Evolutionary conservation across 1,140 invertebrate genomes (phyloP).

Genomic region (Halictus rubicundus): DNA sequence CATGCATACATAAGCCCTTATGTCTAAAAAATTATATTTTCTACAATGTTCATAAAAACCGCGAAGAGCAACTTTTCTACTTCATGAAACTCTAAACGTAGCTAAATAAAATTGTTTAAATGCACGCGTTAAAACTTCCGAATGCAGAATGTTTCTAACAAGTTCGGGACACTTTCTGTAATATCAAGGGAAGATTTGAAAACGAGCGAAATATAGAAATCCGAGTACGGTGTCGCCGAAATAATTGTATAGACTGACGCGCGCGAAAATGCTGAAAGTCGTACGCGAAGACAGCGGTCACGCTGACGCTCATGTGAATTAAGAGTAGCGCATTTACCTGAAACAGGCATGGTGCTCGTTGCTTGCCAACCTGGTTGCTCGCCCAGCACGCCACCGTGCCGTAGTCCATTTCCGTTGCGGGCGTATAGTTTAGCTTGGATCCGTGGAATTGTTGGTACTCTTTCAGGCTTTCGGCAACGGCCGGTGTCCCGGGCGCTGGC

Average conservation of each 20-base stretch:
- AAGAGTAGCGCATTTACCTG: constrained; percentile 81
- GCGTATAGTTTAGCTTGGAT: constrained; percentile 91
- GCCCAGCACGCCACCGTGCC: constrained; percentile 93
- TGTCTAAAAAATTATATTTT: too few relatives aligned
- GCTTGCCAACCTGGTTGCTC: constrained; percentile 89
- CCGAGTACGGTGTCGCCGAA: not conserved
- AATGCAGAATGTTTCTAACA: too few relatives aligned
- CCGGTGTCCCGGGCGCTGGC: constrained; percentile 77
- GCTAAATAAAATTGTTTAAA: too few relatives aligned
- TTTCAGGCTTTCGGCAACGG: constrained; percentile 62
- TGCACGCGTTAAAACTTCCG: too few relatives aligned
- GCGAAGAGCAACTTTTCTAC: too few relatives aligned
- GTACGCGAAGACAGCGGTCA: too few relatives aligned
- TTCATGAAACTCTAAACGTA: too few relatives aligned
- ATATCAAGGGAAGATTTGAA: too few relatives aligned
- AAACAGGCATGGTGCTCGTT: constrained; percentile 92
- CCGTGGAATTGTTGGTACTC: constrained; percentile 79
- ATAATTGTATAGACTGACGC: not conserved
- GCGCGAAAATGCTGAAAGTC: not conserved
- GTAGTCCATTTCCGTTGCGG: constrained; percentile 92
- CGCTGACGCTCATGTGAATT: not conserved
- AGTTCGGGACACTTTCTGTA: too few relatives aligned
- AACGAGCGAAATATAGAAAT: too few relatives aligned
- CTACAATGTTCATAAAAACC: too few relatives aligned
- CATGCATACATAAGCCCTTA: too few relatives aligned